Percentiles rank a stretch among this genome's conserved stretches.
These are phyloP conservation scores for Heliopora coerulea DNA, from an alignment of 92 coral and sea anemone genomes.

Conservation along the genomic window DNA sequence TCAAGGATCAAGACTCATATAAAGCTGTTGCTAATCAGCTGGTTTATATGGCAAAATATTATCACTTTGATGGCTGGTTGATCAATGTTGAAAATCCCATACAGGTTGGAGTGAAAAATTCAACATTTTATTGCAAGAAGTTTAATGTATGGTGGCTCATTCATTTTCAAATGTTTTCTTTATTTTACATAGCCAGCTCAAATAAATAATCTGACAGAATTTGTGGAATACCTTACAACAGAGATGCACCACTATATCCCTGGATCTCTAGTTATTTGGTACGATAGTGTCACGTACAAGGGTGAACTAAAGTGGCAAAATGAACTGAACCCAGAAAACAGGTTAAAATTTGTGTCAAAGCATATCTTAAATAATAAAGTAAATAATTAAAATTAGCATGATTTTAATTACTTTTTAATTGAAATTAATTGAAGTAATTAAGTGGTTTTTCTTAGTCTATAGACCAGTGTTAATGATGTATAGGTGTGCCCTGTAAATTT, in stretches of 20 bases:
- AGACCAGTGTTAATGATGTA: too few species aligned
- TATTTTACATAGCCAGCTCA: slow-evolving; percentile 74
- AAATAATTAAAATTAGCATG: too few species aligned
- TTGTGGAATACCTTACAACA: slow-evolving; percentile 70
- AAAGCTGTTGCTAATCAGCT: slow-evolving; percentile 73
- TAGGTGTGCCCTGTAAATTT: neutral
- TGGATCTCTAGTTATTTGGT: slow-evolving; percentile 81
- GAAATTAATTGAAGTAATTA: too few species aligned
- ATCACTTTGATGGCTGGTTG: slow-evolving; percentile 96
- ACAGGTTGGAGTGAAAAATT: too few species aligned
- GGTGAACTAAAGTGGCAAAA: slow-evolving; percentile 93
- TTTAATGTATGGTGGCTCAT: too few species aligned
- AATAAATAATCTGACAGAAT: slow-evolving; percentile 72
- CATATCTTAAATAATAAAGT: too few species aligned
- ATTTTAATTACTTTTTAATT: too few species aligned
- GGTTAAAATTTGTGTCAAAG: too few species aligned
- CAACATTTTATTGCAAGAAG: too few species aligned
- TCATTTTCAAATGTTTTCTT: neutral
- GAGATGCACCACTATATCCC: slow-evolving; percentile 69
- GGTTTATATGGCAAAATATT: slow-evolving; percentile 87
- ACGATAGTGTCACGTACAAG: slow-evolving; percentile 91
- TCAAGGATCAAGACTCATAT: slow-evolving; percentile 59
- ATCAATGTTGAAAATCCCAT: slow-evolving; percentile 94
- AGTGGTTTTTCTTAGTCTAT: too few species aligned
- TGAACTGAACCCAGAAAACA: slow-evolving; percentile 79